phyloP scores from a whole-genome alignment of 2,888 invertebrate species.

The Hirudinaria manillensis region DNA sequence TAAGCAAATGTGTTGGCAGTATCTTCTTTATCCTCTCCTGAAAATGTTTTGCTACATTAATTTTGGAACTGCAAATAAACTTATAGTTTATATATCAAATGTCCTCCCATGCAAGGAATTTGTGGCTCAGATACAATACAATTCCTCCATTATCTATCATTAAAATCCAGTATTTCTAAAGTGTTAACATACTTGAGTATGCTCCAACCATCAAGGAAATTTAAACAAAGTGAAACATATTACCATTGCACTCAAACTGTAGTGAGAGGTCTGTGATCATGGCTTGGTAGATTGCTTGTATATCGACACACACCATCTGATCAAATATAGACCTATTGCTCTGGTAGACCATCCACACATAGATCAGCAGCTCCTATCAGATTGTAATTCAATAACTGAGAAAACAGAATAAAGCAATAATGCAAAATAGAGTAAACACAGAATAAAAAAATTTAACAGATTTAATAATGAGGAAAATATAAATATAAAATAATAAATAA shows the following conservation, averaged over 20 bases:
- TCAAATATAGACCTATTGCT: slow-evolving; percentile 17
- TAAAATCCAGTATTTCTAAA: too few species aligned
- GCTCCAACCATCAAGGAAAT: too few species aligned
- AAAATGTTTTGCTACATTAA: too few species aligned
- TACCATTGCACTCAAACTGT: slow-evolving; percentile 27
- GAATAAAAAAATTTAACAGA: background rate
- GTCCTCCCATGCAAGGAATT: background rate
- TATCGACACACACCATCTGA: slow-evolving; percentile 26
- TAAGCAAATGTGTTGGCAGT: too few species aligned
- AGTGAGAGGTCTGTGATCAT: slow-evolving; percentile 25
- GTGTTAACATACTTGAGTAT: too few species aligned
- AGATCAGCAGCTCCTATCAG: slow-evolving; percentile 19
- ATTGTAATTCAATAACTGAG: background rate
- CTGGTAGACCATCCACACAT: slow-evolving; percentile 26
- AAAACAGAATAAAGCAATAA: background rate
- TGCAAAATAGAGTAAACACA: background rate
- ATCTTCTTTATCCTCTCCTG: too few species aligned
- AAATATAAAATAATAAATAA: too few species aligned
- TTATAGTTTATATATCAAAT: too few species aligned
- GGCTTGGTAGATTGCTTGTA: slow-evolving; percentile 29
- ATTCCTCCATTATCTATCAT: too few species aligned
- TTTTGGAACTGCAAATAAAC: too few species aligned
- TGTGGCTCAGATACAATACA: too few species aligned
- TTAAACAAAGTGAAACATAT: background rate
- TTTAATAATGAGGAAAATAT: too few species aligned